Evolutionary conservation across 2,888 invertebrate species (phyloP), one percentile per base, ranked within the genome.

Genomic region (Tridacna crocea): DNA sequence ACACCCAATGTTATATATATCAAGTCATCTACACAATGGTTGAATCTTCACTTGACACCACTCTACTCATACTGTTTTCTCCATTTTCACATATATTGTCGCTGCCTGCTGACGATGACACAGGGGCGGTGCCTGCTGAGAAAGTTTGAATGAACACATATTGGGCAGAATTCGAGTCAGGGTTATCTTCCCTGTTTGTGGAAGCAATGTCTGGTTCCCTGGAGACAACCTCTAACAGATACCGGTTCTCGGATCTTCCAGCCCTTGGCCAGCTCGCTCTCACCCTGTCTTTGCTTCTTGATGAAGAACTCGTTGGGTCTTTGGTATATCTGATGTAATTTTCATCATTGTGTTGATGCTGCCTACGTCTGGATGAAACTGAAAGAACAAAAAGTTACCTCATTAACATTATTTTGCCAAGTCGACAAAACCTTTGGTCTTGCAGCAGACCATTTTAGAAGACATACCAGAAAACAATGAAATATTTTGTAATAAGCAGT

Each of bases 111-210:
- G 36, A 8, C 36, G 36, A 8, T 36, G 36, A 36, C 36, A 2
- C 8, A 36, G 55, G 55, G 55, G 15, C 19, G 3, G 55, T 11
- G 10, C 55, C 11, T 26, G 70, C 70, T 11, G 70, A 47, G 19
- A 70, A 70, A 1, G 70, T 70, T 26, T 70, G 70, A 24, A 70
- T 70, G 19, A 51, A 70, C 48, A 70, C 70, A 70, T 70, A 70
- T n/a, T 70, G 70, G 48, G 70, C 70, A 10, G 70, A 70, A 19
- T 51, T 70, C 3, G 70, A 70, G 24, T 70, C 70, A 0, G 22
- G 70, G 51, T 70, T 70, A 22, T 51, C 51, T 24, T 70, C 70
- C 51, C 70, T 70, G 26, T 12, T 51, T 13, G 3, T 47, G 51
- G 24, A 24, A 15, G 70, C 12, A 3, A n/a, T 26, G 70, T 51